These are phyloP conservation scores for Leptosomus discolor DNA, from an alignment of 2,113 vertebrate genomes.

Conservation along the genomic window DNA sequence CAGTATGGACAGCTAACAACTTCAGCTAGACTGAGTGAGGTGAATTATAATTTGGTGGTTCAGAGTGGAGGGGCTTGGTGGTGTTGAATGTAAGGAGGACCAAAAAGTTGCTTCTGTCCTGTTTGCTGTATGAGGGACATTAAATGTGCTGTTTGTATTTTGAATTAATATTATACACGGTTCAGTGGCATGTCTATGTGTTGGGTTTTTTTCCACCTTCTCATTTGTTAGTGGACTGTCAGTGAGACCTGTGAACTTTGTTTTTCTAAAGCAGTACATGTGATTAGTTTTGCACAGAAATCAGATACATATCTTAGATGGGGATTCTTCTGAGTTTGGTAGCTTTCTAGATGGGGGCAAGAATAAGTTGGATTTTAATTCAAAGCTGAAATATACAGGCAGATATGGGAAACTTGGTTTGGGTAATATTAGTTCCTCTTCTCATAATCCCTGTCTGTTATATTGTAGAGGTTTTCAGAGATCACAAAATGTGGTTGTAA, in stretches of 20 bases:
- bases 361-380: neutral
- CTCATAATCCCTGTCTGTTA: neutral
- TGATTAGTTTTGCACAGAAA: neutral
- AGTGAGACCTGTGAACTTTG: neutral
- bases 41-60: neutral
- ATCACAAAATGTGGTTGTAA: neutral
- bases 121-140: neutral
- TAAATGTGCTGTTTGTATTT: neutral
- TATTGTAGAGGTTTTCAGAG: neutral
- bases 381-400: neutral
- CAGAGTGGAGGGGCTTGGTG: neutral
- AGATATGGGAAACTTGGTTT: neutral
- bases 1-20: neutral
- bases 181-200: neutral
- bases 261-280: neutral
- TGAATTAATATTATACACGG: neutral
- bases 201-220: neutral
- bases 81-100: neutral
- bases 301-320: neutral
- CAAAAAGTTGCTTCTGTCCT: neutral
- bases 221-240: neutral
- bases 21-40: neutral
- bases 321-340: neutral
- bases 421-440: neutral
- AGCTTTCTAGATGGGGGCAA: neutral